Base-by-base conservation (phyloP, 2,888 invertebrate species). In the Beris morrisii region DNA sequence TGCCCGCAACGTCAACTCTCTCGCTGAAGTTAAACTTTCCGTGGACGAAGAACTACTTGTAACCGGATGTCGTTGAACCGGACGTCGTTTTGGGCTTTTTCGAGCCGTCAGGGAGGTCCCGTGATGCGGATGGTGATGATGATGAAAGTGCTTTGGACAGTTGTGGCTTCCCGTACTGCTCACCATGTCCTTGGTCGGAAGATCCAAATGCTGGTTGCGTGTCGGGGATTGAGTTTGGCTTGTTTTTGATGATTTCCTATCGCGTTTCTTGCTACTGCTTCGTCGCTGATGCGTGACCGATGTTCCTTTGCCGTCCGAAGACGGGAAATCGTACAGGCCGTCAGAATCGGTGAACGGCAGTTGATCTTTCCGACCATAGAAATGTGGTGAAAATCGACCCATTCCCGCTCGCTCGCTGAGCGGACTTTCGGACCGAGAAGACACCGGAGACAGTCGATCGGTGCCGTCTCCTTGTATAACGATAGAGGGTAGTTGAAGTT, bases 331-430 rank as follows among this genome's bases (percentile, higher is more conserved):
- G 76, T 91, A 91, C 28, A 91, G 80, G 4, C 90, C 91, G 76
- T 91, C 91, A 0, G 91, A 91, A 78, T 91, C 91, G 12, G 91
- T 90, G 74, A 89, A 88, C 13, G 89, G 89, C 67, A 89, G 77
- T 73, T 84, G 83, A 74, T 84, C 84, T 73, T 87, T 84, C 70
- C 86, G 84, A 43, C 89, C 87, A 77, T 88, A 89, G 78, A 89
- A 89, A 74, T 88, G 87, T 0, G 89, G 87, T 4, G 90, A 88
- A 78, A 90, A 89, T 65, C 87, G 81, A 31, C 86, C 87, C 71
- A 88, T 78, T 52, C 87, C 86, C 56, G 87, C 87, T 73, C 87
- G 86, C 77, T 91, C 90, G 78, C 90, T 90, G 56, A 91, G 79
- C 9, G 91, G 90, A 79, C 90, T 90, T 76, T 91, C 91, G 74